phyloP scores from a whole-genome alignment of 1,140 invertebrate species.

The Heliothis virescens region DNA sequence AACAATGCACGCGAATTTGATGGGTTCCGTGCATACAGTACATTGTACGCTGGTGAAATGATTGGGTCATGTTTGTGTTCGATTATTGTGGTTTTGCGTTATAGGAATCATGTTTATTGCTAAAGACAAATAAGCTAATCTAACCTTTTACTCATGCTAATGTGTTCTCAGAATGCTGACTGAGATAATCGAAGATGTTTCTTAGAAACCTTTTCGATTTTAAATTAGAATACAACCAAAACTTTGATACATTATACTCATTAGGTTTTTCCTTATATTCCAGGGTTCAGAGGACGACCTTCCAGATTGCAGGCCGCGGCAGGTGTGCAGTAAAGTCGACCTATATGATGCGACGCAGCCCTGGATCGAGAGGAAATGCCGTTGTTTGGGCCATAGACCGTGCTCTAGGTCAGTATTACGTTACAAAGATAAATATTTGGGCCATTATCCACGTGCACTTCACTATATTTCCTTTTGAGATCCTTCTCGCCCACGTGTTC shows the following conservation, averaged over 20 bases:
- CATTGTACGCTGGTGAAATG: slow-evolving; percentile 18
- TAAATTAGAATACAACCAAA: background rate
- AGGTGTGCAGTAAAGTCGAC: slow-evolving; percentile 96
- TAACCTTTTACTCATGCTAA: background rate
- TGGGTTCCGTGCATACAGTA: slow-evolving; percentile 32
- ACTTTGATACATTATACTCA: slow-evolving; percentile 9
- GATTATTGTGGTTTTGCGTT: slow-evolving; percentile 8
- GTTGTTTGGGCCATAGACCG: slow-evolving; percentile 89
- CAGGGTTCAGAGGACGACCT: slow-evolving; percentile 94
- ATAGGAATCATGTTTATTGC: background rate
- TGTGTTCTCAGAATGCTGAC: background rate
- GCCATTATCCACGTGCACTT: background rate
- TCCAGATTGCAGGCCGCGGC: slow-evolving; percentile 91
- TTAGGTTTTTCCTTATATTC: slow-evolving; percentile 62
- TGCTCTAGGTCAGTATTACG: slow-evolving; percentile 87
- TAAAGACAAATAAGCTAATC: background rate
- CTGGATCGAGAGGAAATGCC: slow-evolving; percentile 95
- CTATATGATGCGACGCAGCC: slow-evolving; percentile 91
- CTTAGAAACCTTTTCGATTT: too few relatives aligned
- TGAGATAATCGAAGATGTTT: background rate
- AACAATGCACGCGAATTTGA: slow-evolving; percentile 62
- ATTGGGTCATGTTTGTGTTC: slow-evolving; percentile 17
- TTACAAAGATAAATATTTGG: background rate
- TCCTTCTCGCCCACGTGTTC: too few relatives aligned
- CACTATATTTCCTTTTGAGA: too few relatives aligned